Conservation (phyloP, 2,113 vertebrate genomes). For the Electrona antarctica region DNA sequence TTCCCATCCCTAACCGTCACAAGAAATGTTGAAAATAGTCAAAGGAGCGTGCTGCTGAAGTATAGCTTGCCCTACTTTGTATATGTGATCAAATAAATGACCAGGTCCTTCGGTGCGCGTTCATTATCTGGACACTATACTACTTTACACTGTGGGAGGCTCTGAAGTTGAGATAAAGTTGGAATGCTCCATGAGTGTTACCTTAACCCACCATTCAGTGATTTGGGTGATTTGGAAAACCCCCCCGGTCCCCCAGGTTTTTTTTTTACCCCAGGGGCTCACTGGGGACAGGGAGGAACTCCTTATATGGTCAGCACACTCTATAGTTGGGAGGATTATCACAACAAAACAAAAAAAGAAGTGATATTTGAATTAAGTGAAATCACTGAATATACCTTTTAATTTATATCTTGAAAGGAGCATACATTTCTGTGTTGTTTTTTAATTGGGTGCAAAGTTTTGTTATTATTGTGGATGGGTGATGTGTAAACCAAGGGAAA, state of each 20-base stretch:
- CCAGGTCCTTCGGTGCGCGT: constrained; percentile 36
- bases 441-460: constrained; percentile 1
- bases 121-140: constrained; percentile 59
- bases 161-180: constrained; percentile 55
- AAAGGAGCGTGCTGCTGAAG: constrained; percentile 27
- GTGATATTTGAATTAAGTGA: too few relatives aligned
- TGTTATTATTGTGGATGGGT: constrained; percentile 2
- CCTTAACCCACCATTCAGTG: constrained; percentile 22
- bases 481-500: constrained; percentile 13
- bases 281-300: too few relatives aligned
- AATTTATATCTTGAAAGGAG: not conserved
- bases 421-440: not conserved
- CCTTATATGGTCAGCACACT: too few relatives aligned
- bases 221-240: too few relatives aligned
- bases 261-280: too few relatives aligned
- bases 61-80: constrained; percentile 35
- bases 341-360: too few relatives aligned
- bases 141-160: constrained; percentile 43
- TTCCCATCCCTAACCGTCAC: constrained; percentile 45
- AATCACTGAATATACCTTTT: too few relatives aligned
- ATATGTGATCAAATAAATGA: constrained; percentile 60
- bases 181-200: constrained; percentile 47
- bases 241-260: too few relatives aligned
- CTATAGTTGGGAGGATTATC: too few relatives aligned
- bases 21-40: constrained; percentile 52